These are phyloP conservation scores for Upupa epops DNA, from an alignment of 2,113 vertebrate species.

Conservation along the genomic window DNA sequence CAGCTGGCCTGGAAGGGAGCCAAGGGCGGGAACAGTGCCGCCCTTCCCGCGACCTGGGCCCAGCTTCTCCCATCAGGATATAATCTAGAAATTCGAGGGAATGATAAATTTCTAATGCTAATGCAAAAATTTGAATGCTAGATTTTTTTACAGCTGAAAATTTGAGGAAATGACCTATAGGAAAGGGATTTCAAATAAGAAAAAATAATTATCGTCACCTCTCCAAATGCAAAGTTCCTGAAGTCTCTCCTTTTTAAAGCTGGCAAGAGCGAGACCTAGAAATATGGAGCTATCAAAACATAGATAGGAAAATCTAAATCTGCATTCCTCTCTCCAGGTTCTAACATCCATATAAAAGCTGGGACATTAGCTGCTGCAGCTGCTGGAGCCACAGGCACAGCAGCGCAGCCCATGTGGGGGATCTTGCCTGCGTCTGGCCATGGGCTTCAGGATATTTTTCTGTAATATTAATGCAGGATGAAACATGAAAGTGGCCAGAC, in stretches of 20 bases:
- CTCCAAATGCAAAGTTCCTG: neutral
- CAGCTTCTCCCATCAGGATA: too few species aligned
- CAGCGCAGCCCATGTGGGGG: rapidly evolving
- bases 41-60: too few species aligned
- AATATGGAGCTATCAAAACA: neutral
- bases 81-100: too few species aligned
- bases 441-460: neutral
- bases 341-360: neutral
- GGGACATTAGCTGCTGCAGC: neutral
- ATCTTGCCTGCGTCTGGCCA: neutral
- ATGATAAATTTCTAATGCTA: too few species aligned
- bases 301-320: neutral
- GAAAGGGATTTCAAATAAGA: neutral
- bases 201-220: neutral
- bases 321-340: neutral
- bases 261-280: neutral
- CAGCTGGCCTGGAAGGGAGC: too few species aligned
- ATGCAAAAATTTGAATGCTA: too few species aligned
- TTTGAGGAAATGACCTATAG: neutral
- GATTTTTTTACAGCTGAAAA: neutral
- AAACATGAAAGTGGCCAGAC: neutral
- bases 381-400: neutral
- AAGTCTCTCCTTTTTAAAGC: neutral
- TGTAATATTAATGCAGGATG: neutral
- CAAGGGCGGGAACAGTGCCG: too few species aligned